phyloP scores from a whole-genome alignment of 2,797 vertebrate species.

The Characodon lateralis region DNA sequence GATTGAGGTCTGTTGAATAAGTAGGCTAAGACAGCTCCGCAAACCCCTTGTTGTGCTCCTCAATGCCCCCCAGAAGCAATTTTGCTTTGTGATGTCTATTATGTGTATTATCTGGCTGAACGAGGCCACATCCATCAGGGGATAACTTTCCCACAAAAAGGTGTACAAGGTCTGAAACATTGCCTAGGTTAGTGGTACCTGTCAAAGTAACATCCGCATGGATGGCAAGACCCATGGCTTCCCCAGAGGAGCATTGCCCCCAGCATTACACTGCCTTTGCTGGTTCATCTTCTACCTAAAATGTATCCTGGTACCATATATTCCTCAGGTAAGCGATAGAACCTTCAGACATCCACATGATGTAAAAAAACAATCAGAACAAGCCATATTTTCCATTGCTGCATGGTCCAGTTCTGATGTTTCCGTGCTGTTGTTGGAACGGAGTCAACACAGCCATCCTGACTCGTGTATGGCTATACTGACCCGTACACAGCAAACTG shows the following conservation, averaged over 20 bases:
- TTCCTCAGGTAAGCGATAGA: not conserved
- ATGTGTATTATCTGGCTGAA: not conserved
- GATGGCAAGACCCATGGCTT: not conserved
- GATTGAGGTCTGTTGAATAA: not conserved
- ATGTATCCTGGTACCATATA: not conserved
- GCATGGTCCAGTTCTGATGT: not conserved
- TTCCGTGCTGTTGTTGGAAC: not conserved
- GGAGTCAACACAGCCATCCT: not conserved
- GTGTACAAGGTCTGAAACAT: not conserved
- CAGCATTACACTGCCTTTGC: not conserved
- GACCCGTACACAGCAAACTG: too few relatives aligned
- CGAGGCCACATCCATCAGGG: not conserved
- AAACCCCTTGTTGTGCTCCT: not conserved
- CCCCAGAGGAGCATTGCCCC: not conserved
- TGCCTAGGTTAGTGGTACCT: not conserved
- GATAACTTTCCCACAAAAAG: not conserved
- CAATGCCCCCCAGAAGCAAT: not conserved
- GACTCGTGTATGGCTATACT: too few relatives aligned
- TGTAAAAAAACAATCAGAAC: not conserved
- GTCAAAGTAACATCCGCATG: not conserved
- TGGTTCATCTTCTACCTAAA: not conserved
- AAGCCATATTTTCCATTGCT: not conserved
- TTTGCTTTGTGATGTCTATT: not conserved
- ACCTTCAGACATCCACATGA: not conserved
- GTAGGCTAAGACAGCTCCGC: not conserved